Conservation (phyloP, 1,140 invertebrate species). For the Drosophila neocordata region DNA sequence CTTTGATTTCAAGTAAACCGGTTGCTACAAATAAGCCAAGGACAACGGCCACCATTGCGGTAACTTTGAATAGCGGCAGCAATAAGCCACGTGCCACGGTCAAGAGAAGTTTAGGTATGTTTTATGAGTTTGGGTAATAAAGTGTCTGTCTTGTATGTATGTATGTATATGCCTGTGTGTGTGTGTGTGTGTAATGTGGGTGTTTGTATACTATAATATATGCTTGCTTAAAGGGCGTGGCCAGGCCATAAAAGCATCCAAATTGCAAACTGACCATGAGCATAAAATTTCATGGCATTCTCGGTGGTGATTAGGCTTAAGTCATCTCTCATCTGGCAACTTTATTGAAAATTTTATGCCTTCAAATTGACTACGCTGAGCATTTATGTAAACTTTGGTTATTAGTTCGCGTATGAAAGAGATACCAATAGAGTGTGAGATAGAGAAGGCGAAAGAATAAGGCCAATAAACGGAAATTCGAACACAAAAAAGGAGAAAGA, state of each 20-base stretch:
- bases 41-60: constrained; percentile 71
- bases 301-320: constrained; percentile 60
- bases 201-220: not conserved
- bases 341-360: constrained; percentile 71
- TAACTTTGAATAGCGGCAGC: constrained; percentile 68
- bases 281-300: constrained; percentile 3
- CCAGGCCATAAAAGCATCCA: constrained; percentile 14
- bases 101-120: constrained; percentile 74
- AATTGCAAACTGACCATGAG: constrained; percentile 19
- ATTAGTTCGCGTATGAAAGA: constrained; percentile 20
- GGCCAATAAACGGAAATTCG: not conserved
- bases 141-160: constrained; percentile 25
- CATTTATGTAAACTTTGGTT: constrained; percentile 33
- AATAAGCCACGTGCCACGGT: constrained; percentile 75
- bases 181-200: constrained; percentile 15
- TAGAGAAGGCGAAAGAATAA: not conserved
- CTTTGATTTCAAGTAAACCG: constrained; percentile 28
- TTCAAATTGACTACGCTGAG: constrained; percentile 14
- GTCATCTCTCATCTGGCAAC: constrained; percentile 46
- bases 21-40: constrained; percentile 47
- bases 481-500: not conserved
- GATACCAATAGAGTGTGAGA: constrained; percentile 13
- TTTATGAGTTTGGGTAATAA: constrained; percentile 50
- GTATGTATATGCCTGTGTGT: not conserved
- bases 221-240: not conserved